Conservation (phyloP, 2,797 vertebrate species). For the Rhinella marina region DNA sequence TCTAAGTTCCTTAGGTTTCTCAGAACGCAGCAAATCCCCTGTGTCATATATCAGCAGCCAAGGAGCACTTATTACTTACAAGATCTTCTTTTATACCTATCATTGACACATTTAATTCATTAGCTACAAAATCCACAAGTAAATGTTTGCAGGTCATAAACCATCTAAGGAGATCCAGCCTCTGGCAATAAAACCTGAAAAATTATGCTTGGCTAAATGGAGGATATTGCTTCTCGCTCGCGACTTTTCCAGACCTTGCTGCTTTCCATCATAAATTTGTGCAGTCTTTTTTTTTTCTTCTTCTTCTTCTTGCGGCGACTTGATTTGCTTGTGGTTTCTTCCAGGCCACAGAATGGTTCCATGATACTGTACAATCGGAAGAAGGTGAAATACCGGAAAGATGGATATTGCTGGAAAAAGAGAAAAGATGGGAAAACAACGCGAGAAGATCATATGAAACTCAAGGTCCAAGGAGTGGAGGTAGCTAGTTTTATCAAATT, state of each 20-base stretch:
- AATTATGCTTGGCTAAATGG: conserved; percentile 46
- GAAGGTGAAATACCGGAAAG: conserved; percentile 99
- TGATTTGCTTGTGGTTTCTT: conserved; percentile 63
- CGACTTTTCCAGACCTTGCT: conserved; percentile 49
- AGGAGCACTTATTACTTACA: conserved; percentile 58
- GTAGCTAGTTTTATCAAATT: conserved; percentile 72
- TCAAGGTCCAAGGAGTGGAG: conserved; percentile 98
- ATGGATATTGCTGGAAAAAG: conserved; percentile 99
- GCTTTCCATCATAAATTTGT: conserved; percentile 56
- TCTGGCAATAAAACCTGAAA: conserved; percentile 64
- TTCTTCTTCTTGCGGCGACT: neutral
- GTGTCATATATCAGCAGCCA: conserved; percentile 56
- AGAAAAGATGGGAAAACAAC: conserved; percentile 99
- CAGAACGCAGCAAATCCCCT: neutral
- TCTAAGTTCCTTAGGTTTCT: conserved; percentile 63
- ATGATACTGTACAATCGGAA: conserved; percentile 99
- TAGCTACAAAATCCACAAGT: conserved; percentile 65
- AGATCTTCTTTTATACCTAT: conserved; percentile 59
- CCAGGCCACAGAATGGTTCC: conserved; percentile 99
- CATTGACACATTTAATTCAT: conserved; percentile 66
- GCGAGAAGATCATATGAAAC: conserved; percentile 98
- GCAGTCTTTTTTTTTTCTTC: conserved; percentile 18
- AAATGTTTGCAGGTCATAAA: conserved; percentile 65
- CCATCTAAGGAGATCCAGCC: conserved; percentile 62
- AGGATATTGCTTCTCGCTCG: conserved; percentile 63